Evolutionary conservation across 1,140 invertebrate genomes (phyloP).

Genomic region (Rhopalosiphum padi): DNA sequence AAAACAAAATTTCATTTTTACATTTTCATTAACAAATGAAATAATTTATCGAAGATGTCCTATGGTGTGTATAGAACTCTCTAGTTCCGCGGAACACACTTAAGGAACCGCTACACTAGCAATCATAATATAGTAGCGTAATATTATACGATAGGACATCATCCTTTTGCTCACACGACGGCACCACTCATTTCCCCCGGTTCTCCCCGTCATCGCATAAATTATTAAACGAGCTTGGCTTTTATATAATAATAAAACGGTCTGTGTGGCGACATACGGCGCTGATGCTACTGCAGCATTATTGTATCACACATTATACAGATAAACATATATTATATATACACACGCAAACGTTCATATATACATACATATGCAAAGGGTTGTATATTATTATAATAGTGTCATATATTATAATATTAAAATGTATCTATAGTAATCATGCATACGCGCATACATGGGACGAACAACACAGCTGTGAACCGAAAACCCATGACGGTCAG

Average conservation of each 20-base stretch:
- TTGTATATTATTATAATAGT: slow-evolving; percentile 18
- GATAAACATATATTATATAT: neutral
- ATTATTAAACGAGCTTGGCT: neutral
- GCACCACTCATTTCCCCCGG: neutral
- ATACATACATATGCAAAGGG: neutral
- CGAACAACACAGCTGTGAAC: slow-evolving; percentile 4
- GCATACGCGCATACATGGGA: neutral
- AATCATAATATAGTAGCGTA: neutral
- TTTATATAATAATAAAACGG: slow-evolving; percentile 7
- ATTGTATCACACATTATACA: neutral
- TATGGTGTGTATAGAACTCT: neutral
- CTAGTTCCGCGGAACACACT: neutral
- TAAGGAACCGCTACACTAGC: no score
- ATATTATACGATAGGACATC: neutral
- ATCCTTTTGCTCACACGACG: neutral
- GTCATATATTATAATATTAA: neutral
- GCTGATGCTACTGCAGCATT: neutral
- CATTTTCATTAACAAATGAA: neutral
- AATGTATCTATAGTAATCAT: neutral
- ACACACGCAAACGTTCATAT: neutral
- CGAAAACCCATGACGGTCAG: slow-evolving; percentile 25
- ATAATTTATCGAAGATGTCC: neutral
- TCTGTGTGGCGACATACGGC: neutral
- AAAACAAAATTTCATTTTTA: no score
- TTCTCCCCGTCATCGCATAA: neutral